Evolutionary conservation across 1,140 invertebrate species (phyloP).

Genomic region (Oreohelix idahoensis): DNA sequence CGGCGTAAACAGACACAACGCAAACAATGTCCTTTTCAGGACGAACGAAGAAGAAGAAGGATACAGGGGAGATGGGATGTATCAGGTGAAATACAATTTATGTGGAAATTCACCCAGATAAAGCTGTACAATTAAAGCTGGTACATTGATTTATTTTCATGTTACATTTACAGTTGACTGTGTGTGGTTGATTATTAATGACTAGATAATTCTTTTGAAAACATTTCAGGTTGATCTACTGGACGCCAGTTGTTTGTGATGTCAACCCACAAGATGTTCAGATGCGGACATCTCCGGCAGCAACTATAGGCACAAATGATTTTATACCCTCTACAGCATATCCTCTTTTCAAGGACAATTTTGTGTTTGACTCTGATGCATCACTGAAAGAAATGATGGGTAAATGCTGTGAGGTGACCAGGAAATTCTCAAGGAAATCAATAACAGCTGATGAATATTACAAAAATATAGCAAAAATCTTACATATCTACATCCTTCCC

Average conservation of each 20-base stretch:
- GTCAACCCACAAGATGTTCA: neutral
- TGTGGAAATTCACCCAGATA: no score
- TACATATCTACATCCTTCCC: slow-evolving; percentile 34
- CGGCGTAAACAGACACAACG: no score
- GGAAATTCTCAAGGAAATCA: neutral
- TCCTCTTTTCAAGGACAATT: slow-evolving; percentile 25
- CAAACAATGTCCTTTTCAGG: no score
- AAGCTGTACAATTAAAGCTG: no score
- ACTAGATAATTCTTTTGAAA: no score
- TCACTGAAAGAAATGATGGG: slow-evolving; percentile 34
- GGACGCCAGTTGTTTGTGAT: slow-evolving; percentile 4
- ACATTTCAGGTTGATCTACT: slow-evolving; percentile 17
- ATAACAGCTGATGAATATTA: neutral
- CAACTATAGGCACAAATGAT: neutral
- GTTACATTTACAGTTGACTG: no score
- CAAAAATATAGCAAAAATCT: neutral
- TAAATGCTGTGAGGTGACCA: neutral
- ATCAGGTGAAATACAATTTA: no score
- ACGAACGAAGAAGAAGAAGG: no score
- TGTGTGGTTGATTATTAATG: no score
- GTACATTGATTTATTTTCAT: no score
- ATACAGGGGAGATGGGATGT: no score
- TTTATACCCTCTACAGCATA: slow-evolving; percentile 10
- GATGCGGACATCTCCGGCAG: neutral
- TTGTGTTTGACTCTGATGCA: slow-evolving; percentile 25